A percentile compares a stretch with the other conserved stretches of the same genome.
These are phyloP conservation scores for Thymelicus lineola DNA, from an alignment of 2,888 invertebrate species.

Conservation along the genomic window DNA sequence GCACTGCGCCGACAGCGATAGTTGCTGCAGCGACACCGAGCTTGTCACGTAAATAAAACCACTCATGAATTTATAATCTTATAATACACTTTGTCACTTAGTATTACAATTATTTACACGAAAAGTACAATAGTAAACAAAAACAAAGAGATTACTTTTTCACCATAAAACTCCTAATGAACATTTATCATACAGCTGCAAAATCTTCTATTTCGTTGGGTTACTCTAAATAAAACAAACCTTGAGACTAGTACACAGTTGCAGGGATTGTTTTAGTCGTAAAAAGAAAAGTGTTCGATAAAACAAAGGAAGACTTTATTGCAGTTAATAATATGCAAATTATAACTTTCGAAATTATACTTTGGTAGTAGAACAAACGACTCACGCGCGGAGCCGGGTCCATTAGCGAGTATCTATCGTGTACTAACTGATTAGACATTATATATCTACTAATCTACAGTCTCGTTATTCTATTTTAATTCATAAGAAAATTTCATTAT, in stretches of 20 bases:
- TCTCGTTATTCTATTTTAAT: slow-evolving; percentile 44
- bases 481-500: slow-evolving; percentile 48
- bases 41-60: slow-evolving; percentile 54
- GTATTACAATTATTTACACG: slow-evolving; percentile 78
- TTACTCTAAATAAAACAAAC: slow-evolving; percentile 45
- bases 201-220: slow-evolving; percentile 34
- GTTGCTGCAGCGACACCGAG: slow-evolving; percentile 41
- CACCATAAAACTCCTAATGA: slow-evolving; percentile 42
- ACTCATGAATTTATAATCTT: slow-evolving; percentile 78
- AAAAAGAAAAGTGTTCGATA: slow-evolving; percentile 44
- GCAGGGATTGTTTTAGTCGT: slow-evolving; percentile 48
- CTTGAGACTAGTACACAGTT: slow-evolving; percentile 65
- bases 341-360: slow-evolving; percentile 50
- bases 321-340: slow-evolving; percentile 56
- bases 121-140: slow-evolving; percentile 78
- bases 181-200: slow-evolving; percentile 35
- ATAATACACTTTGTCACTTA: slow-evolving; percentile 80
- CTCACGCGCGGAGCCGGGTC: slow-evolving; percentile 50
- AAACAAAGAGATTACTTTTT: slow-evolving; percentile 75
- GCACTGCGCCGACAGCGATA: not conserved
- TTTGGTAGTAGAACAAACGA: slow-evolving; percentile 79
- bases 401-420: slow-evolving; percentile 47
- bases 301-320: slow-evolving; percentile 66
- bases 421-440: slow-evolving; percentile 38
- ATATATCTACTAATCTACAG: slow-evolving; percentile 45